Percentiles rank a stretch among this genome's conserved stretches.
These are phyloP conservation scores for Esperia sulphurella DNA, from an alignment of 2,888 invertebrate genomes.

Conservation along the genomic window DNA sequence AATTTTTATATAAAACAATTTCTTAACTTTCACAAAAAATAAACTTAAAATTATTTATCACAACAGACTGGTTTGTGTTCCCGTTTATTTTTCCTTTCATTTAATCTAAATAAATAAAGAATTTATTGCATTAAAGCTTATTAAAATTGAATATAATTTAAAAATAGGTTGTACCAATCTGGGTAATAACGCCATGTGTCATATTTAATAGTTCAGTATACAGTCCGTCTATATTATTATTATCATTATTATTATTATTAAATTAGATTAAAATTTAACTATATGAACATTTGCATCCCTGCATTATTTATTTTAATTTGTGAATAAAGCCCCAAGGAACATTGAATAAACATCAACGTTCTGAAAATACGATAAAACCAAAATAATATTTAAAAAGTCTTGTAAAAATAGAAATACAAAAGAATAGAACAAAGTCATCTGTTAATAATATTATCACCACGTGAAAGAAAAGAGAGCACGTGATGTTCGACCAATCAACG, in stretches of 20 bases:
- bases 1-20: constrained; percentile 39
- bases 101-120: constrained; percentile 59
- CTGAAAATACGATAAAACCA: too few species aligned
- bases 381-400: too few species aligned
- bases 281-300: background rate
- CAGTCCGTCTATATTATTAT: background rate
- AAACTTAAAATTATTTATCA: constrained; percentile 71
- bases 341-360: too few species aligned
- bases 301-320: too few species aligned
- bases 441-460: background rate
- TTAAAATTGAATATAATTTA: constrained; percentile 28
- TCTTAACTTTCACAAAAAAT: constrained; percentile 31
- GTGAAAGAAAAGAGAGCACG: constrained; percentile 5
- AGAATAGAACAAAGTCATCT: too few species aligned
- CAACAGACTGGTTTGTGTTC: constrained; percentile 70
- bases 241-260: background rate
- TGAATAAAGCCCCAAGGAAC: too few species aligned
- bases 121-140: constrained; percentile 62
- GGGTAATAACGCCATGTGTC: constrained; percentile 18
- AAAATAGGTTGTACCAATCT: constrained; percentile 17
- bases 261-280: background rate
- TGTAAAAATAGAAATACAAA: too few species aligned
- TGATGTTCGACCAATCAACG: constrained; percentile 24
- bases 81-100: constrained; percentile 35
- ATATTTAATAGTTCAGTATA: constrained; percentile 12